Evolutionary conservation across 2,113 vertebrate genomes (phyloP).

Genomic region (Chloebia gouldiae): DNA sequence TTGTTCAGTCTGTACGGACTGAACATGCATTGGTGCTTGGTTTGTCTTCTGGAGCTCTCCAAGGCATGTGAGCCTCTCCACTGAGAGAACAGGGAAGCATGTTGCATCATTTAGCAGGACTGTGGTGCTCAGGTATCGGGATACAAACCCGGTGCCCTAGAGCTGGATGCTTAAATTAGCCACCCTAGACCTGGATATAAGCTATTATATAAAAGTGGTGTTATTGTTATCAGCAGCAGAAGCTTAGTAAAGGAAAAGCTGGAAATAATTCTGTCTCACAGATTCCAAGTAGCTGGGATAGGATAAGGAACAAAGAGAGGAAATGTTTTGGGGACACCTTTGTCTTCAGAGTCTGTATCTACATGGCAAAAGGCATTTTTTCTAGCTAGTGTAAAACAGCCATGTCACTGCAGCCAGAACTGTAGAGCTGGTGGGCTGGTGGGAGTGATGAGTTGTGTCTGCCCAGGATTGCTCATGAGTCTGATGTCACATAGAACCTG

Average conservation of each 20-base stretch:
- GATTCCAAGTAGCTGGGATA: neutral
- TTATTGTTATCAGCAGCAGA: rapidly evolving
- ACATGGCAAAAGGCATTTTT: neutral
- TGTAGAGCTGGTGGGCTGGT: neutral
- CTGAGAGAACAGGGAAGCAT: neutral
- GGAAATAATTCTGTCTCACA: neutral
- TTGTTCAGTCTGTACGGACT: neutral
- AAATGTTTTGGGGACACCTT: neutral
- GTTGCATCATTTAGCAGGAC: neutral
- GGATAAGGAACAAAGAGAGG: neutral
- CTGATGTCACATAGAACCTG: neutral
- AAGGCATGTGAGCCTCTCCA: neutral
- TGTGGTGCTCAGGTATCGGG: neutral
- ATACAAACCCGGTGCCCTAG: neutral
- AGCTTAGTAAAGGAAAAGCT: neutral
- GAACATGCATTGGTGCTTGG: neutral
- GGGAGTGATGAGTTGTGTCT: neutral
- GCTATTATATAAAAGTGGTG: neutral
- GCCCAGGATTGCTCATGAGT: neutral
- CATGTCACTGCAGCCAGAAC: neutral
- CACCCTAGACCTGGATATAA: neutral
- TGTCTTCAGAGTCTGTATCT: neutral
- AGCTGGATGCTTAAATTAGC: neutral
- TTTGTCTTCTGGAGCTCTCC: neutral
- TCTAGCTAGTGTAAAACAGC: neutral